Evolutionary conservation across 2,113 vertebrate species (phyloP).

Genomic region (Diglossa brunneiventris): DNA sequence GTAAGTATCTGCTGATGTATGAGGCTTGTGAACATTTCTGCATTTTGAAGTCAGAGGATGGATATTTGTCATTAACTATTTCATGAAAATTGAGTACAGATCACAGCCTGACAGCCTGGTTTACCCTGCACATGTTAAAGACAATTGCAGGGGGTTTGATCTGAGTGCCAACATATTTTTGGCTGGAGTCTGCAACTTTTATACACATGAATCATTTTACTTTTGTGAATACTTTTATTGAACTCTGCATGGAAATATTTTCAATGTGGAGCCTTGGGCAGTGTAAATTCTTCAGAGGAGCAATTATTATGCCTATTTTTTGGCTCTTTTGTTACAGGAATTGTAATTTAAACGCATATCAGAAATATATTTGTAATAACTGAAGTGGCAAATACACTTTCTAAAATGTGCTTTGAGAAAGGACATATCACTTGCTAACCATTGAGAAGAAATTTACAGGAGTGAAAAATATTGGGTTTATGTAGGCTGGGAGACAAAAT

Average conservation of each 20-base stretch:
- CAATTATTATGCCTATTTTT: not conserved
- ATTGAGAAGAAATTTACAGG: not conserved
- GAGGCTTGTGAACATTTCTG: not conserved
- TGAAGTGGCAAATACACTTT: not conserved
- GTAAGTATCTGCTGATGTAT: not conserved
- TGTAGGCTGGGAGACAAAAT: not conserved
- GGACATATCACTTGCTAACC: not conserved
- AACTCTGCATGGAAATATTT: not conserved
- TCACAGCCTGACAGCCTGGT: not conserved
- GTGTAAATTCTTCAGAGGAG: not conserved
- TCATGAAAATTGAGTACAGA: not conserved
- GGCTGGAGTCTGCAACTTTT: not conserved
- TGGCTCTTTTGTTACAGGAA: not conserved
- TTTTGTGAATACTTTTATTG: not conserved
- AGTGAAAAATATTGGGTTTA: not conserved
- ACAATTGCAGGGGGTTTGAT: not conserved
- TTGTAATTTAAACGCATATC: not conserved
- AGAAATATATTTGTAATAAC: not conserved
- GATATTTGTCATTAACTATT: not conserved
- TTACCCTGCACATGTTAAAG: not conserved
- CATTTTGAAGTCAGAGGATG: not conserved
- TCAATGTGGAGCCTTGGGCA: not conserved
- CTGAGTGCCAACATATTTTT: not conserved
- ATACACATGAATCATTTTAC: not conserved
- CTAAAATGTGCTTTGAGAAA: not conserved